Evolutionary conservation across 2,113 vertebrate genomes (phyloP), one percentile per base, ranked within the genome.

Genomic region (Tenebrosternarchus preto): DNA sequence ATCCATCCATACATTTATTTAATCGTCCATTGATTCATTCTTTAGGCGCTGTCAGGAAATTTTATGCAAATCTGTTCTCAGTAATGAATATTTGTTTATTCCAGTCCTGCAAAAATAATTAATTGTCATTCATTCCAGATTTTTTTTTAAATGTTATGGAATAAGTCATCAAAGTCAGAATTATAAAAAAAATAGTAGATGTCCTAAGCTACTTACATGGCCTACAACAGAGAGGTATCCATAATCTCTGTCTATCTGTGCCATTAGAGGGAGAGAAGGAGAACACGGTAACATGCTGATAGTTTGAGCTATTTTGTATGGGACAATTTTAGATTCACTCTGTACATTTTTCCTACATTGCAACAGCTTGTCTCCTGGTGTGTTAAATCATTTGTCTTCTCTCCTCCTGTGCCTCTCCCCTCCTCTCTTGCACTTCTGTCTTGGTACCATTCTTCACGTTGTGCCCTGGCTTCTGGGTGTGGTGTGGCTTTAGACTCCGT

Each of bases 211-310:
- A 53, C 25, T 24, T 33, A 64, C 60, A 20, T 53, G 27, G 33
- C 27, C 68, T 43, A 63, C 17, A 57, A 64, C 70, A 39, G 46
- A 2, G 29, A 73, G 70, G 16, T 36, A 19, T 24, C 33, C 63
- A 20, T 6, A 73, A 73, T 72, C 43, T 19, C 46, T 64, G 63
- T 53, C 39, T 71, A 72, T 72, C 7, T 12, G 20, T 39, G 24
- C 57, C 20, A 17, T 50, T 72, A 77, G 86, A 85, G 73, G 78
- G 81, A 71, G 27, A 85, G 31, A 61, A 16, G 43, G 36, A 61
- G 20, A 25, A 16, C 29, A 8, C 27, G 17, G 36, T 70, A 68
- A 39, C 55, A 56, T 76, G 71, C 33, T 66, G 57, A 70, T 70
- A 56, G 27, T 25, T 63, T 31, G 46, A 53, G 39, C 36, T 63